These are phyloP conservation scores for Ceratina australensis DNA, from an alignment of 1,140 invertebrate species.

Conservation along the genomic window DNA sequence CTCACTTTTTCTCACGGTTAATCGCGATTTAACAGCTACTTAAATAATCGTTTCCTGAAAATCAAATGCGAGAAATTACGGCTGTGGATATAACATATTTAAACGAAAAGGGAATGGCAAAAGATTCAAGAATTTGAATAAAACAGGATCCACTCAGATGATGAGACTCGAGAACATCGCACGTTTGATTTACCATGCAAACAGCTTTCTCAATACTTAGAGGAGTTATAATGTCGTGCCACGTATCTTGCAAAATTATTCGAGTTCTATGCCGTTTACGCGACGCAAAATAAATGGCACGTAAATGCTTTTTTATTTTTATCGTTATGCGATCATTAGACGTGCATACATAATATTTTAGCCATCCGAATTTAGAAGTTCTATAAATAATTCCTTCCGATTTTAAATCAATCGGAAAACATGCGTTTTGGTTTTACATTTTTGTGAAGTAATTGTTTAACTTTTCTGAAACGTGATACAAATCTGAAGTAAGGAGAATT, in stretches of 20 bases:
- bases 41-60: background rate
- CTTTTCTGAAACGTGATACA: no score
- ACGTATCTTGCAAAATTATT: conserved; percentile 24
- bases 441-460: no score
- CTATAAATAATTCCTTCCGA: no score
- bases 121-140: background rate
- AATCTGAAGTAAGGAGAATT: background rate
- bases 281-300: background rate
- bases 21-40: conserved; percentile 17
- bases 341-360: no score
- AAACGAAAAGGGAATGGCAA: background rate
- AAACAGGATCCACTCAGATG: background rate
- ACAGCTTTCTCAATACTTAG: background rate
- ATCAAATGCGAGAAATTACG: background rate
- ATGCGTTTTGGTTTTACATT: no score
- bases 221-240: background rate
- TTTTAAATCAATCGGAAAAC: no score
- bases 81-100: background rate
- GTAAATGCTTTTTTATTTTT: background rate
- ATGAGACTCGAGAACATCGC: background rate
- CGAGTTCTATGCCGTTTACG: background rate
- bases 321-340: no score
- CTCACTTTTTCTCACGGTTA: no score
- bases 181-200: conserved; percentile 8
- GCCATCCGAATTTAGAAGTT: no score